Evolutionary conservation across 2,113 vertebrate genomes (phyloP), one percentile per base, ranked within the genome.

Genomic region (Caretta caretta): DNA sequence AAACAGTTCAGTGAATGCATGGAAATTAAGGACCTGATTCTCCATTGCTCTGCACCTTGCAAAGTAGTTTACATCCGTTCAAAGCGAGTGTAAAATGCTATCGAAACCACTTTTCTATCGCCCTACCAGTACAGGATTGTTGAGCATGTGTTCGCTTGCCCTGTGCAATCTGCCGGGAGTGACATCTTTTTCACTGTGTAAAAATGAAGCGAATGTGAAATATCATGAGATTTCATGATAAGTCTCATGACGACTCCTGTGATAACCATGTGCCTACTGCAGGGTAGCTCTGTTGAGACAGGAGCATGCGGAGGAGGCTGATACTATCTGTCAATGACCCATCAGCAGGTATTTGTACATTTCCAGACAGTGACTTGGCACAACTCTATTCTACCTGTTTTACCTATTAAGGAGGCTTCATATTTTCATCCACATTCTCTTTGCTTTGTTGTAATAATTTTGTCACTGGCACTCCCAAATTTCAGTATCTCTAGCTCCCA

Each of bases 11-110:
- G 29, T n/a, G 10, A 57, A 57, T 54, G 85, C 4, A 79, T 79
- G 8, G 6, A 72, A 65, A 10, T 72, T 8, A 27, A 9, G 56
- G 24, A 7, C 2, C 85, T 56, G 29, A 12, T 11, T 86, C 42
- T 49, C 62, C 56, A 1, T 0, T 69, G 20, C 1, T 49, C 29
- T 65, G 1, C 3, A 38, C 72, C 51, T 72, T 5, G 25, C 81
- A 46, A 9, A 76, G 22, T n/a, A 76, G n/a, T n/a, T 48, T 25
- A 27, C 10, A 22, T 3, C 2, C 57, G 7, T 1, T 50, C 16
- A 31, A 81, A 54, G 50, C 10, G 50, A 0, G 1, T 8, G 53
- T 49, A 92, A 95, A 93, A 86, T 29, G 25, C 27, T 7, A 78
- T 14, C 3, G 7, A 27, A 46, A 27, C 13, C 22, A 27, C 75